Conservation (phyloP, 2,797 vertebrate genomes). For the Serranus cabrilla region DNA sequence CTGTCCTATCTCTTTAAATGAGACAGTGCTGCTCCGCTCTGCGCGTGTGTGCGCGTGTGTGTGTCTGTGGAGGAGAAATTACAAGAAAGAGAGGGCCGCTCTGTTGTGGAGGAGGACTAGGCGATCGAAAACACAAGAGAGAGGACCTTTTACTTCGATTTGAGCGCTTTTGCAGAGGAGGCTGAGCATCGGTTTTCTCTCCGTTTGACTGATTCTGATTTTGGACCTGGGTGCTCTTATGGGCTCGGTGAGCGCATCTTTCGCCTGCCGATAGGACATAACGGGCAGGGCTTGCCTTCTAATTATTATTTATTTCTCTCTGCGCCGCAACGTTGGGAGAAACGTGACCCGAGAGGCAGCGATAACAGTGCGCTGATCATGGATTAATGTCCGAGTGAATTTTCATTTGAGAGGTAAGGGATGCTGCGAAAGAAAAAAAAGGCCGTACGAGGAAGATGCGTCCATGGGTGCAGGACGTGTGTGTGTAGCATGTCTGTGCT, state of each 20-base stretch:
- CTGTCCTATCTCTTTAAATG: constrained; percentile 80
- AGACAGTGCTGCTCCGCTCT: constrained; percentile 56
- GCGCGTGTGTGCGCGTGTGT: constrained; percentile 43
- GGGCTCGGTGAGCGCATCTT: constrained; percentile 72
- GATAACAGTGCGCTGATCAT: constrained; percentile 67
- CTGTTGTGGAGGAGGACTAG: constrained; percentile 70
- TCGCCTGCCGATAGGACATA: constrained; percentile 71
- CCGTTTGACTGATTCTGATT: neutral
- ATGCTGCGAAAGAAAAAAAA: constrained; percentile 27
- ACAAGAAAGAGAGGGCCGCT: constrained; percentile 70
- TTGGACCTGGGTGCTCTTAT: constrained; percentile 48
- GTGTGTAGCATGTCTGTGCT: constrained; percentile 30
- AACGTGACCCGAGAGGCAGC: constrained; percentile 69
- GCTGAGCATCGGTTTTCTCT: neutral
- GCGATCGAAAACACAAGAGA: constrained; percentile 49
- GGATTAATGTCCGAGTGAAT: constrained; percentile 80
- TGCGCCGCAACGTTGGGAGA: constrained; percentile 63
- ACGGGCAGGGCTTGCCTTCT: constrained; percentile 67
- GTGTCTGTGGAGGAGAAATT: constrained; percentile 65
- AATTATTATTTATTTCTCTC: constrained; percentile 65
- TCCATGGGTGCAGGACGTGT: constrained; percentile 31
- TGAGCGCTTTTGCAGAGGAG: neutral
- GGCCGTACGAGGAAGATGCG: constrained; percentile 38
- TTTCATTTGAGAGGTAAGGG: constrained; percentile 79
- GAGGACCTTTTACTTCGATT: neutral